A percentile compares a stretch with the other conserved stretches of the same genome.
phyloP scores from a whole-genome alignment of 2,888 invertebrate species.

The Sarcophaga carnaria region DNA sequence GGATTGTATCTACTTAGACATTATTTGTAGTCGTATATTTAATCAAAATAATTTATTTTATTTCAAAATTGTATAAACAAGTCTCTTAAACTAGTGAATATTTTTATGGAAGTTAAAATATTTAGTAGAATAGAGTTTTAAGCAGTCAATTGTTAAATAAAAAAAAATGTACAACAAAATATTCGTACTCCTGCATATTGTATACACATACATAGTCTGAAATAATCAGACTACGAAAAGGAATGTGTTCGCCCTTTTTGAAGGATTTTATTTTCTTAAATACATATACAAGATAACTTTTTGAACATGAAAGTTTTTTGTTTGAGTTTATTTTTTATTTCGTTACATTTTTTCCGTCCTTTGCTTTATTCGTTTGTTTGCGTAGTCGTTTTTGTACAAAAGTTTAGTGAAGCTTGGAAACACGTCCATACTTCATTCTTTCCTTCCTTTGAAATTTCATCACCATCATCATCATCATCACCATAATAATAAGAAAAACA shows the following conservation, averaged over 20 bases:
- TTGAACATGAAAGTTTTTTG: conserved; percentile 37
- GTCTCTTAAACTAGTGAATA: conserved; percentile 33
- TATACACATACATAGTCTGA: background rate
- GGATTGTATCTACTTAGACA: no score
- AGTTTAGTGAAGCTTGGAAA: conserved; percentile 71
- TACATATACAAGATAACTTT: conserved; percentile 32
- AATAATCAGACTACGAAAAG: conserved; percentile 1
- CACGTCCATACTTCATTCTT: conserved; percentile 72
- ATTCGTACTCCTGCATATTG: background rate
- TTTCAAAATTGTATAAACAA: conserved; percentile 40
- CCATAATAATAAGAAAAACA: conserved; percentile 26
- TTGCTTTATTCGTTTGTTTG: background rate
- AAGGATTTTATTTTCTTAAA: conserved; percentile 31
- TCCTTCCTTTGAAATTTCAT: conserved; percentile 69
- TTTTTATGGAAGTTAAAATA: conserved; percentile 40
- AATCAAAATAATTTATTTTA: conserved; percentile 23
- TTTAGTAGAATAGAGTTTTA: conserved; percentile 41
- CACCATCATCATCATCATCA: conserved; percentile 55
- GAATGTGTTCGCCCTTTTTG: background rate
- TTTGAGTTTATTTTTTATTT: conserved; percentile 31
- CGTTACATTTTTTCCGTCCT: background rate
- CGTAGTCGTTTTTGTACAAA: conserved; percentile 48
- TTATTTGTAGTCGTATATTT: background rate
- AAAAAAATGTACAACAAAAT: conserved; percentile 10
- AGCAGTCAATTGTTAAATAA: conserved; percentile 47